A percentile compares a stretch with the other conserved stretches of the same genome.
phyloP scores from a whole-genome alignment of 1,140 invertebrate genomes.

The Hestina assimilis region DNA sequence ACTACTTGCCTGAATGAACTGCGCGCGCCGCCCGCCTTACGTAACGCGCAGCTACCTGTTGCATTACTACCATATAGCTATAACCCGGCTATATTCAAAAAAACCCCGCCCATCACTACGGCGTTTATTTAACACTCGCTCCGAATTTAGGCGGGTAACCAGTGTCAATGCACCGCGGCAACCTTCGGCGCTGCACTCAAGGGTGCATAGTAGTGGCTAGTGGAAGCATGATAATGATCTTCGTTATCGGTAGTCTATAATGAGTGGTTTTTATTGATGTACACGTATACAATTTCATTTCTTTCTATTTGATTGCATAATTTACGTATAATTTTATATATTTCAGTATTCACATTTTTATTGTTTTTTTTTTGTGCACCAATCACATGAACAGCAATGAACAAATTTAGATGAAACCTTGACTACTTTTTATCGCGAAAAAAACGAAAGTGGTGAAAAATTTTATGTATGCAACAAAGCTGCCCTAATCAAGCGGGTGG shows the following conservation, averaged over 20 bases:
- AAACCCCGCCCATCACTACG: constrained; percentile 37
- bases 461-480: too few relatives aligned
- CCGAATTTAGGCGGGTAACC: constrained; percentile 48
- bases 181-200: constrained; percentile 72
- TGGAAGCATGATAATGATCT: constrained; percentile 64
- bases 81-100: constrained; percentile 48
- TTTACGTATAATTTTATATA: neutral
- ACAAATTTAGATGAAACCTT: too few relatives aligned
- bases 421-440: too few relatives aligned
- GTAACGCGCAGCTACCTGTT: constrained; percentile 73
- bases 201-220: constrained; percentile 66
- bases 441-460: too few relatives aligned
- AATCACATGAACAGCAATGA: too few relatives aligned
- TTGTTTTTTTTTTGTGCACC: too few relatives aligned
- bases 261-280: constrained; percentile 13
- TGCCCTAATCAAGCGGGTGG: too few relatives aligned
- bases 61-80: constrained; percentile 67
- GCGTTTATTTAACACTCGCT: constrained; percentile 29
- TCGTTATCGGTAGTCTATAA: constrained; percentile 42
- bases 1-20: constrained; percentile 65
- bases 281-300: too few relatives aligned
- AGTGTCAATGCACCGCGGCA: constrained; percentile 70
- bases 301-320: too few relatives aligned
- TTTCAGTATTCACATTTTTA: neutral
- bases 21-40: constrained; percentile 68